A percentile compares a stretch with the other conserved stretches of the same genome.
phyloP scores from a whole-genome alignment of 2,797 vertebrate genomes.

The Enteromius anoplus region DNA sequence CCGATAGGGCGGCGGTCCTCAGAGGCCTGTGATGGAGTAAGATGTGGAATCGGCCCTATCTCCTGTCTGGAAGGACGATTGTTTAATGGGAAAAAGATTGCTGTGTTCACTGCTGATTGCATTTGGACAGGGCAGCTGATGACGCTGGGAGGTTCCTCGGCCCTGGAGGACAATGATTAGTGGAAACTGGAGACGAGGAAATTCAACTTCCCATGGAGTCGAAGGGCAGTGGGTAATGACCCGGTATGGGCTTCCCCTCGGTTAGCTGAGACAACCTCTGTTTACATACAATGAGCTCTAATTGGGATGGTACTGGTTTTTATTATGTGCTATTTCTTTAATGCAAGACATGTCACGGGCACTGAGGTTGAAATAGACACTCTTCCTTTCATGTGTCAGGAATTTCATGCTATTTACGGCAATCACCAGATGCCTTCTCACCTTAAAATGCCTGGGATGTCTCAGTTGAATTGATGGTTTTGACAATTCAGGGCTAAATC shows the following conservation, averaged over 20 bases:
- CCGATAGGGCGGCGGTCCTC: conserved; percentile 67
- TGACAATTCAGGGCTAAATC: background rate
- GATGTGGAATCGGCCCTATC: conserved; percentile 73
- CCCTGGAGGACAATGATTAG: conserved; percentile 77
- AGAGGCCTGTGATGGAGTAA: conserved; percentile 77
- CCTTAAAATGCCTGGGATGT: background rate
- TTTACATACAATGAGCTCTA: conserved; percentile 54
- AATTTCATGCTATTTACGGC: background rate
- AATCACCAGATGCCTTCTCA: background rate
- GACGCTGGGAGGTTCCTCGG: conserved; percentile 76
- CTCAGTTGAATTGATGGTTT: conserved; percentile 1
- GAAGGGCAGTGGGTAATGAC: conserved; percentile 67
- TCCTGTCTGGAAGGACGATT: conserved; percentile 66
- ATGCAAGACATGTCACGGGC: conserved; percentile 34
- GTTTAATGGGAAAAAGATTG: conserved; percentile 80
- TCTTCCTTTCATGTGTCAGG: background rate
- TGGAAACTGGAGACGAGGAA: conserved; percentile 79
- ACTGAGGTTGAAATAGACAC: conserved; percentile 28
- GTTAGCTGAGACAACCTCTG: conserved; percentile 65
- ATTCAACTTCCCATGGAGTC: conserved; percentile 73
- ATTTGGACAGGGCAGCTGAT: conserved; percentile 79
- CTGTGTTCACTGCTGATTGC: conserved; percentile 80
- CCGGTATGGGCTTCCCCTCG: conserved; percentile 69
- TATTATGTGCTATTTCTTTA: conserved; percentile 49
- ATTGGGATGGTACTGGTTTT: conserved; percentile 51